A percentile compares a stretch with the other conserved stretches of the same genome.
Conservation (phyloP, 2,888 invertebrate species). For the Drosophila anomelani region DNA sequence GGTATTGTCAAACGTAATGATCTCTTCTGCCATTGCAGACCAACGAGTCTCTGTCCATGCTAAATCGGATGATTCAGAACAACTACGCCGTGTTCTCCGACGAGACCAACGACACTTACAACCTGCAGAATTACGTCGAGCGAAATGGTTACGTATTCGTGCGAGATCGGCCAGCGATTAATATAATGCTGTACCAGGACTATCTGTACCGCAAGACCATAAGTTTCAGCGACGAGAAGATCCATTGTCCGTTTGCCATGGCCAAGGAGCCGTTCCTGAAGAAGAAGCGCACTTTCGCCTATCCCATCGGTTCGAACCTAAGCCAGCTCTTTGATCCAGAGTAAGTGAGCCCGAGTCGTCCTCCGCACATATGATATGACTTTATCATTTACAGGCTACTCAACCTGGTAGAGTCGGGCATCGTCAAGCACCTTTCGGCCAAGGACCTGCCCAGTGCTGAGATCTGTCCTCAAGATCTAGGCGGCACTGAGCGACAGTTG, state of each 20-base stretch:
- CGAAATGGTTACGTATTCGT: slow-evolving; percentile 87
- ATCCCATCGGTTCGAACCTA: slow-evolving; percentile 87
- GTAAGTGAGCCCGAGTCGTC: slow-evolving; percentile 85
- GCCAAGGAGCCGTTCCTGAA: slow-evolving; percentile 89
- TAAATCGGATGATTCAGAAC: slow-evolving; percentile 80
- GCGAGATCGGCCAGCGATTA: slow-evolving; percentile 89
- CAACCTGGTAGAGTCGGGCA: slow-evolving; percentile 90
- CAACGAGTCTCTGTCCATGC: slow-evolving; percentile 82
- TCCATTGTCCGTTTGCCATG: slow-evolving; percentile 91
- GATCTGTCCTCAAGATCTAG: slow-evolving; percentile 92
- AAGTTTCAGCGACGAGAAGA: slow-evolving; percentile 86
- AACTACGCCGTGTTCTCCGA: slow-evolving; percentile 83
- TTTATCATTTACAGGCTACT: slow-evolving; percentile 86
- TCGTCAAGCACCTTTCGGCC: slow-evolving; percentile 88
- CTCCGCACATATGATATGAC: too few species aligned
- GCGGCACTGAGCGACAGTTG: slow-evolving; percentile 91
- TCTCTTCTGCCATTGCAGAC: slow-evolving; percentile 59
- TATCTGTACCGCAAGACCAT: slow-evolving; percentile 87
- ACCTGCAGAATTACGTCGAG: slow-evolving; percentile 85
- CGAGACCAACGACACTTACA: slow-evolving; percentile 82
- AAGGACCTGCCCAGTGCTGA: slow-evolving; percentile 89
- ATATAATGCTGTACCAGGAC: slow-evolving; percentile 89
- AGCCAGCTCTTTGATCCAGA: slow-evolving; percentile 88
- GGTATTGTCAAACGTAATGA: neutral
- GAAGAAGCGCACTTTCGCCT: slow-evolving; percentile 90